These are phyloP conservation scores for Anarrhichthys ocellatus DNA, from an alignment of 2,113 vertebrate genomes.

Conservation along the genomic window DNA sequence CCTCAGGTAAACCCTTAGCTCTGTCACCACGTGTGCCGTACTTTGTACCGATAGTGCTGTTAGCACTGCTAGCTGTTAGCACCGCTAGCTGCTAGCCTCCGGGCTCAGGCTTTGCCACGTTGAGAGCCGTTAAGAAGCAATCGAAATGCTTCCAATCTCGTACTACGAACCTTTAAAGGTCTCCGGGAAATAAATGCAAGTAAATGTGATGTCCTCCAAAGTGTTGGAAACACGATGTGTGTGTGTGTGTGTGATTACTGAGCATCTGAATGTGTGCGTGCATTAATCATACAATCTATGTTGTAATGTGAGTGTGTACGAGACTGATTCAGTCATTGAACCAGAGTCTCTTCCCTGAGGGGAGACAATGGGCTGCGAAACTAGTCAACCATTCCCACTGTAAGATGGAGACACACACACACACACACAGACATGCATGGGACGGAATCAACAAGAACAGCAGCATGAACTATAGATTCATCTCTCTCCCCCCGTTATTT, in stretches of 20 bases:
- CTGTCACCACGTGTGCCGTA: neutral
- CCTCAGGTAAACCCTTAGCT: too few species aligned
- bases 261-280: neutral
- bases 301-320: constrained; percentile 29
- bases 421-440: neutral
- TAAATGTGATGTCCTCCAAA: neutral
- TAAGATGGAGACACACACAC: neutral
- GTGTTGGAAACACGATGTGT: neutral
- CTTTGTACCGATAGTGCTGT: neutral
- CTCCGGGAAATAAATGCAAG: neutral
- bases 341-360: constrained; percentile 51
- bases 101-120: neutral
- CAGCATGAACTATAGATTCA: neutral
- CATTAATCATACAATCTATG: constrained; percentile 39
- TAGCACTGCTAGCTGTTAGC: neutral
- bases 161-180: neutral
- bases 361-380: constrained; percentile 69
- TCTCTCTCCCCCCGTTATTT: neutral
- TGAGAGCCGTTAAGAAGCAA: neutral
- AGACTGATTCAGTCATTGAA: constrained; percentile 48
- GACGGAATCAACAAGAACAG: constrained; percentile 17
- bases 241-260: neutral
- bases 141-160: neutral
- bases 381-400: constrained; percentile 31
- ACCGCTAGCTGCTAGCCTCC: neutral